Percentiles rank a stretch among this genome's conserved stretches.
Conservation (phyloP, 2,888 invertebrate genomes). For the Phrixothrix hirtus region DNA sequence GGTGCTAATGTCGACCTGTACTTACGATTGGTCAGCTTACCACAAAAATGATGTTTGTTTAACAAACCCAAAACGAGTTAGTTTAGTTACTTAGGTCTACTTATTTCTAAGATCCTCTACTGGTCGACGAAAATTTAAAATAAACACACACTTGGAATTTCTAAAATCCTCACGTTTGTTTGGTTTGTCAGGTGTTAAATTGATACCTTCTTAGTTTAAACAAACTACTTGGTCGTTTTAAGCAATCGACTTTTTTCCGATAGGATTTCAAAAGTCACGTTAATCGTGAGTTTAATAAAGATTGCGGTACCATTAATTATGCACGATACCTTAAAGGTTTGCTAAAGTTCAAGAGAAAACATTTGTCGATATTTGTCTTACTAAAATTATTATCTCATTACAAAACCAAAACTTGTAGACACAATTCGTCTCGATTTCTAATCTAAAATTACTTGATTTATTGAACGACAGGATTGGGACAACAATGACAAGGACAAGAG, state of each 20-base stretch:
- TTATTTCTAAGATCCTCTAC: slow-evolving; percentile 29
- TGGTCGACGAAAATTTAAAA: slow-evolving; percentile 29
- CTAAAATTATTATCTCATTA: background rate
- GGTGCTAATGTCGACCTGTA: slow-evolving; percentile 14
- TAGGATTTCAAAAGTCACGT: background rate
- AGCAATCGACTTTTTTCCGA: background rate
- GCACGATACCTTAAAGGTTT: background rate
- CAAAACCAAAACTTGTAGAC: background rate
- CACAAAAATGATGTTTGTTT: slow-evolving; percentile 15
- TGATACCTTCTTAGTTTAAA: background rate
- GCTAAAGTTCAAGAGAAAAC: background rate
- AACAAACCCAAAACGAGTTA: slow-evolving; percentile 24
- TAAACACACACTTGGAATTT: slow-evolving; percentile 26
- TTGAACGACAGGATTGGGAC: slow-evolving; percentile 15
- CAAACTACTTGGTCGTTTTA: background rate
- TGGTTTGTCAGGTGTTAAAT: slow-evolving; percentile 14
- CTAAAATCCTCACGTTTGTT: slow-evolving; percentile 27
- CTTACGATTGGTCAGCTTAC: slow-evolving; percentile 16
- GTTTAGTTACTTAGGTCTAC: slow-evolving; percentile 34
- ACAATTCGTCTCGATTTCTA: slow-evolving; percentile 5
- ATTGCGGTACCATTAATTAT: background rate
- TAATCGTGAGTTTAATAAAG: background rate
- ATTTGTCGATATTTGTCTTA: slow-evolving; percentile 20
- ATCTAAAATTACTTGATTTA: slow-evolving; percentile 19
- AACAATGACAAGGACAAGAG: slow-evolving; percentile 9